A percentile compares a stretch with the other conserved stretches of the same genome.
These are phyloP conservation scores for Mythimna loreyi DNA, from an alignment of 2,888 invertebrate species.

Conservation along the genomic window DNA sequence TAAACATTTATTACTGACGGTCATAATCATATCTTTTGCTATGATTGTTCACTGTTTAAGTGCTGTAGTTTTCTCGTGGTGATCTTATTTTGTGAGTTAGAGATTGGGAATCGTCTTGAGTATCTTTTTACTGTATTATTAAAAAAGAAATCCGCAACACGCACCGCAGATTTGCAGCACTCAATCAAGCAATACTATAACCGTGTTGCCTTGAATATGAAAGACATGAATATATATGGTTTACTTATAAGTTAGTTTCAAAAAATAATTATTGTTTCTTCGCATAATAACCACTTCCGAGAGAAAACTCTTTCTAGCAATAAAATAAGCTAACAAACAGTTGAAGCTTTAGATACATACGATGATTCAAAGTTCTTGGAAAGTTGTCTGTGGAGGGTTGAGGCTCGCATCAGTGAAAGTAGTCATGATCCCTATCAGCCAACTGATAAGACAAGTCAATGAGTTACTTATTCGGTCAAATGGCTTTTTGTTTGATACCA, in stretches of 20 bases:
- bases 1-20: slow-evolving; percentile 22
- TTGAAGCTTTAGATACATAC: background rate
- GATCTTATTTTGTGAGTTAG: background rate
- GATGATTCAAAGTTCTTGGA: slow-evolving; percentile 43
- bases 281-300: background rate
- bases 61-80: background rate
- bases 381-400: slow-evolving; percentile 50
- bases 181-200: too few species aligned
- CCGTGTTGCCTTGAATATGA: background rate
- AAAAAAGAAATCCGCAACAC: too few species aligned
- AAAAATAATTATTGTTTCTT: too few species aligned
- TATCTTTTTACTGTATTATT: too few species aligned
- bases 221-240: background rate
- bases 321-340: slow-evolving; percentile 6
- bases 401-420: slow-evolving; percentile 61
- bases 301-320: background rate
- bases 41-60: slow-evolving; percentile 5
- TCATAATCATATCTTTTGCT: slow-evolving; percentile 20
- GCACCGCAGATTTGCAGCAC: too few species aligned
- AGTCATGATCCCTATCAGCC: slow-evolving; percentile 54
- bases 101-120: too few species aligned
- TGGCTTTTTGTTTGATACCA: slow-evolving; percentile 57
- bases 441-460: slow-evolving; percentile 58
- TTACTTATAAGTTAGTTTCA: background rate
- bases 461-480: slow-evolving; percentile 60